These are phyloP conservation scores for Novumbra hubbsi DNA, from an alignment of 2,797 vertebrate species.

Conservation along the genomic window DNA sequence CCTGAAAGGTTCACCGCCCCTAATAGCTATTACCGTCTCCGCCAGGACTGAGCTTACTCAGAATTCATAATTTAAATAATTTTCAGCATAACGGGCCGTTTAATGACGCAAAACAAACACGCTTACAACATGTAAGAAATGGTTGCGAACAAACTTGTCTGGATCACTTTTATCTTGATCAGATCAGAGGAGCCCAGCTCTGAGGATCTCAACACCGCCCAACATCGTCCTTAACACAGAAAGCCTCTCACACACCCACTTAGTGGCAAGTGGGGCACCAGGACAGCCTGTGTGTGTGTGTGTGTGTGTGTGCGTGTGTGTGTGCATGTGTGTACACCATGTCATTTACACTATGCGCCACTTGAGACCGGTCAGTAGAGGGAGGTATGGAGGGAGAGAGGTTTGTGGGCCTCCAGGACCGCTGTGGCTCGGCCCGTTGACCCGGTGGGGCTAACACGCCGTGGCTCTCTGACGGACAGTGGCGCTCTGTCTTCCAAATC, in stretches of 20 bases:
- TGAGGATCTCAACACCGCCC: conserved; percentile 37
- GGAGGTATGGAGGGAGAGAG: neutral
- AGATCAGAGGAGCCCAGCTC: conserved; percentile 27
- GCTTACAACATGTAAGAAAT: conserved; percentile 25
- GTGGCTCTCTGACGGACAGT: conserved; percentile 33
- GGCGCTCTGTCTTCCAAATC: conserved; percentile 18
- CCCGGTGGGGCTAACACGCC: no score
- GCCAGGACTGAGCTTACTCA: conserved; percentile 37
- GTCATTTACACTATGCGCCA: conserved; percentile 34
- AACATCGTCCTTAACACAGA: conserved; percentile 16
- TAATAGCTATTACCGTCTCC: conserved; percentile 42
- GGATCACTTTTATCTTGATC: conserved; percentile 17
- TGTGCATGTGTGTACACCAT: neutral
- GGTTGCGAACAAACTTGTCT: conserved; percentile 41
- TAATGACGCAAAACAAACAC: conserved; percentile 24
- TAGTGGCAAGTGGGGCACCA: conserved; percentile 28
- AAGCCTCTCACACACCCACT: conserved; percentile 58
- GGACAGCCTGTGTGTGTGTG: neutral
- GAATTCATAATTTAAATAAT: conserved; percentile 46
- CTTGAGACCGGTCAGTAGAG: conserved; percentile 29
- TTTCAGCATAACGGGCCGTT: conserved; percentile 38
- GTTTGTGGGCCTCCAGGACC: neutral
- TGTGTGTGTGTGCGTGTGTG: no score
- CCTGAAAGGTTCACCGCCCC: conserved; percentile 40
- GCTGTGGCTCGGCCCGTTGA: neutral